Percentiles rank a stretch among this genome's conserved stretches.
phyloP scores from a whole-genome alignment of 2,113 vertebrate genomes.

The Ceyx melanurus region DNA sequence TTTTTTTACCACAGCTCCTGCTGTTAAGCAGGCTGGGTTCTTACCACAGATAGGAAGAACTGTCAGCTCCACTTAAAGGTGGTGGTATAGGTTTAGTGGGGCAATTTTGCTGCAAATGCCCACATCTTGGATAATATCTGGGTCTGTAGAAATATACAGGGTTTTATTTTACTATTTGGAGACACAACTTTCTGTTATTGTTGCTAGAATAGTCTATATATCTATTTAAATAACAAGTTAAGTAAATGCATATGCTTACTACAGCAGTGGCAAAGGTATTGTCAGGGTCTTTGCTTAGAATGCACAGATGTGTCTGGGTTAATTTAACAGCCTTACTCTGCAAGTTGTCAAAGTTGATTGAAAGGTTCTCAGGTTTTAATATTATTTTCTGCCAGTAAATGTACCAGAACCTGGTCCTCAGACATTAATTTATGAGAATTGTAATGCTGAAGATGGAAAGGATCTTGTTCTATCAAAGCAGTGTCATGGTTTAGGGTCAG shows the following conservation, averaged over 20 bases:
- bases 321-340: conserved; percentile 4
- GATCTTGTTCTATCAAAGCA: neutral
- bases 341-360: neutral
- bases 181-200: neutral
- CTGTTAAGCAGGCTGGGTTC: neutral
- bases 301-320: neutral
- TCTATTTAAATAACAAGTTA: neutral
- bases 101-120: neutral
- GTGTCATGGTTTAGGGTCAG: neutral
- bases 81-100: neutral
- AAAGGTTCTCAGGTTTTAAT: neutral
- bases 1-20: neutral
- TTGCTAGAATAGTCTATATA: neutral
- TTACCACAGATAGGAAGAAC: neutral
- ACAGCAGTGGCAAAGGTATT: neutral
- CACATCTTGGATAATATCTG: neutral
- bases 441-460: neutral
- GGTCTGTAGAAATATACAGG: neutral
- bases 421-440: neutral
- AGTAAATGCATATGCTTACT: neutral
- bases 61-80: neutral
- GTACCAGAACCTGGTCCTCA: neutral
- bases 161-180: neutral
- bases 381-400: neutral
- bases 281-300: neutral